Evolutionary conservation across 2,113 vertebrate species (phyloP), one percentile per base, ranked within the genome.

Genomic region (Festucalex cinctus): DNA sequence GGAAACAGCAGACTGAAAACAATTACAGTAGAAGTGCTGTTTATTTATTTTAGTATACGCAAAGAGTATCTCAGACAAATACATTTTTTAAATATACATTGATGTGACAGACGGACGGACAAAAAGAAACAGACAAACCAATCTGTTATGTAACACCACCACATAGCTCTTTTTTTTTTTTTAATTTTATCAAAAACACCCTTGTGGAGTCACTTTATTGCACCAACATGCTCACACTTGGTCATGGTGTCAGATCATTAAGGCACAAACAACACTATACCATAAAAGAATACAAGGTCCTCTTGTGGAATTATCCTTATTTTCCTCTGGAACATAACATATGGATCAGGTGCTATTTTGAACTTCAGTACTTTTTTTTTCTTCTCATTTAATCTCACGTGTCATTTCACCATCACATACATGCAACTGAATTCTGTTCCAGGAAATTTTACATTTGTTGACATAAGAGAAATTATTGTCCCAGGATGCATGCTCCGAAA

Each of bases 251-350:
- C 39, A 76, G 46, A 26, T 20, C 54, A 69, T 83, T 81, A 84
- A 86, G 84, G 84, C 84, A 89, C 80, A 79, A 68, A 83, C 60
- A 79, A 76, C 73, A 82, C 63, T 9, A 68, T 35, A 75, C 61
- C 60, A 73, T 64, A 56, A 44, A 26, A 36, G 32, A 59, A 61
- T 62, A 41, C 12, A 62, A 43, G 22, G 60, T 43, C 37, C 60
- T 12, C 5, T 32, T 32, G 24, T 54, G 51, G 51, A 54, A 26
- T 26, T 54, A 26, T 32, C 14, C 54, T 16, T 32, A 7, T 32
- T 57, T 57, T 16, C 9, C 6, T 57, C 26, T 17, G 54, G 16
- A 57, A 57, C 26, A 56, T 24, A 57, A 32, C 13, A 7, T 6
- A 26, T 16, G 32, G 28, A 7, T 32, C 26, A n/a, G 48, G 22